These are phyloP conservation scores for Synergus gifuensis DNA, from an alignment of 2,888 invertebrate genomes.

Conservation along the genomic window DNA sequence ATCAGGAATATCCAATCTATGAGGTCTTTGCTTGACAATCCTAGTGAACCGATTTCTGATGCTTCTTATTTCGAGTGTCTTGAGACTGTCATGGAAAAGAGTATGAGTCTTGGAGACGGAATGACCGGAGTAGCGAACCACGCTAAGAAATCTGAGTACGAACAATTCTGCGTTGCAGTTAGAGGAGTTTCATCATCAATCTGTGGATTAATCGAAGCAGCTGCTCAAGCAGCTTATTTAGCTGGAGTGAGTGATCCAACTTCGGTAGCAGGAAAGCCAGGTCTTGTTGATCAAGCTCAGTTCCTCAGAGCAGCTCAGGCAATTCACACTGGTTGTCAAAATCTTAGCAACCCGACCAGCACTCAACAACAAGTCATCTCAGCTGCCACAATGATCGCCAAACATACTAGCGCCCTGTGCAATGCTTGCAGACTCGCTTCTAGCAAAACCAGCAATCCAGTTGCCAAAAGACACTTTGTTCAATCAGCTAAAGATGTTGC, in stretches of 20 bases:
- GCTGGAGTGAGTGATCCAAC: constrained; percentile 95
- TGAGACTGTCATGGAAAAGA: constrained; percentile 93
- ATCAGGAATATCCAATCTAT: constrained; percentile 94
- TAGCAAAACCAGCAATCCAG: constrained; percentile 92
- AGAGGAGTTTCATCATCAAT: constrained; percentile 91
- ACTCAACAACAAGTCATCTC: constrained; percentile 91
- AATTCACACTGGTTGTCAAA: constrained; percentile 93
- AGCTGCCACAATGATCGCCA: constrained; percentile 96
- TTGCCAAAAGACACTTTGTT: constrained; percentile 97
- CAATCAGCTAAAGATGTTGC: constrained; percentile 99
- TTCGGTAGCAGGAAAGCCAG: constrained; percentile 92
- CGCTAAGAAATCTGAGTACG: constrained; percentile 92
- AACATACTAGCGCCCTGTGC: constrained; percentile 96
- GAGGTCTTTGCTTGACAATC: constrained; percentile 89
- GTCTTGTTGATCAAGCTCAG: constrained; percentile 92
- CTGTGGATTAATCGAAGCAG: constrained; percentile 94
- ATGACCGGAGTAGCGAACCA: constrained; percentile 97
- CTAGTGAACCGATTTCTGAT: constrained; percentile 92
- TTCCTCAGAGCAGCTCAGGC: constrained; percentile 93
- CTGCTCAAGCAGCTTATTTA: constrained; percentile 96
- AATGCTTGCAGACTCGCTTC: constrained; percentile 97
- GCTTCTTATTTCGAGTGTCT: constrained; percentile 96
- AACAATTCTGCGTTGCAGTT: constrained; percentile 91
- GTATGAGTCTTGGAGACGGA: constrained; percentile 90
- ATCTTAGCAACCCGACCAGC: constrained; percentile 85